Evolutionary conservation across 2,888 invertebrate genomes (phyloP), one percentile per base, ranked within the genome.

Genomic region (Trichogramma dendrolimi): DNA sequence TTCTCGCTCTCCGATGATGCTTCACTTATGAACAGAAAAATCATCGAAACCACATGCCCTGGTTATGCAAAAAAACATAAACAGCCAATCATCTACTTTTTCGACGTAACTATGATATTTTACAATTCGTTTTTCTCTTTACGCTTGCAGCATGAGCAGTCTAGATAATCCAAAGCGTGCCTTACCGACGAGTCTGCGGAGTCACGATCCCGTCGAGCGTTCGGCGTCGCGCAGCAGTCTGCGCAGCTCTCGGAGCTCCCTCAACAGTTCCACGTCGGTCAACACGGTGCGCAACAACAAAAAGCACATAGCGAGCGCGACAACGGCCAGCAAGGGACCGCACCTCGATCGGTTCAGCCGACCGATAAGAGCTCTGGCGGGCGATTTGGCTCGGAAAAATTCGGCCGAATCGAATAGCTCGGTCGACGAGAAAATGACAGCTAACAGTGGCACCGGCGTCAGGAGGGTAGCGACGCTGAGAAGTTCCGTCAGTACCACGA

Each of bases 191-290:
- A 57, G 54, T 5, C 54, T 40, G 7, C 75, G 79, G 55, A 81
- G 3, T 27, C 27, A 84, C 63, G 84, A 86, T 27, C 27, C 27
- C 68, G 90, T 91, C 0, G 90, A 91, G 72, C 83, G 91, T 47
- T 91, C 90, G 5, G 86, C 88, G 11, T 92, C 92, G 0, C 82
- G 91, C 47, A 88, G 90, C 49, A 92, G 92, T 58, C 80, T 93
- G 11, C 84, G 91, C 39, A 92, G 92, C 72, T 93, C 93, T 0
- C 83, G 91, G 41, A 92, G 91, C 72, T 93, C 92, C 0, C 80
- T 93, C 58, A 92, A 92, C 73, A 92, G 92, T 75, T 87, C 90
- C 4, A 87, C 89, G 1, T 89, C 89, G 2, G 86, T 87, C 0
- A 89, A 88, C 58, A 92, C 92, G 0, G 92, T 92, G 0, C 85